Conservation (phyloP, 2,888 invertebrate genomes). For the Himalopsyche kuldschensis region DNA sequence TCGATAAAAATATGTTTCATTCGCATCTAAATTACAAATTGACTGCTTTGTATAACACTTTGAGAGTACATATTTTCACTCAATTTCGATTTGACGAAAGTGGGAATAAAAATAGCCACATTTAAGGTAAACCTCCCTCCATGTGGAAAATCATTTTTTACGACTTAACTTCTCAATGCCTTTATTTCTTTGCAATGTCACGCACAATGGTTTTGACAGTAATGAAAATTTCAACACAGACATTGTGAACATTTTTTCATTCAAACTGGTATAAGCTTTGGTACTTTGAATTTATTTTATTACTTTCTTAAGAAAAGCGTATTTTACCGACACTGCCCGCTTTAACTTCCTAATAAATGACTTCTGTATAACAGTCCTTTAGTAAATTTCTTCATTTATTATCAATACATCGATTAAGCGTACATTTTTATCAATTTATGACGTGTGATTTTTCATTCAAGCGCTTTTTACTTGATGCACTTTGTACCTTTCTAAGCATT, state of each 20-base stretch:
- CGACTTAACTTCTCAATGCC: slow-evolving; percentile 12
- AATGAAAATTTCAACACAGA: slow-evolving; percentile 1
- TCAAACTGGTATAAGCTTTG: not conserved
- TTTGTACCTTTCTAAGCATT: too few species aligned
- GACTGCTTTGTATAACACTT: too few species aligned
- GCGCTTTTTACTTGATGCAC: too few species aligned
- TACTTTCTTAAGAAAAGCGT: not conserved
- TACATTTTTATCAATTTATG: too few species aligned
- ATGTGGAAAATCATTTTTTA: slow-evolving; percentile 16
- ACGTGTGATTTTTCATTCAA: too few species aligned
- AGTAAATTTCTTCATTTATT: not conserved
- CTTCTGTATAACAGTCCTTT: not conserved
- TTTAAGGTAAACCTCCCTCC: not conserved
- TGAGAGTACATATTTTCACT: too few species aligned
- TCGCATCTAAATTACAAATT: too few species aligned
- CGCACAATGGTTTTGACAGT: not conserved
- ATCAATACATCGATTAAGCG: too few species aligned
- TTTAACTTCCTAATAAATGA: not conserved
- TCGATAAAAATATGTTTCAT: too few species aligned
- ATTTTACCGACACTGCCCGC: not conserved
- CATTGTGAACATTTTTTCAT: not conserved
- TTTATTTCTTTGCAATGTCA: slow-evolving; percentile 3
- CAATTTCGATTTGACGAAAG: too few species aligned
- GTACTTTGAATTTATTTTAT: not conserved
- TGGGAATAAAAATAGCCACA: slow-evolving; percentile 2